Evolutionary conservation across 2,888 invertebrate genomes (phyloP), one percentile per base, ranked within the genome.

Genomic region (Melieria picta): DNA sequence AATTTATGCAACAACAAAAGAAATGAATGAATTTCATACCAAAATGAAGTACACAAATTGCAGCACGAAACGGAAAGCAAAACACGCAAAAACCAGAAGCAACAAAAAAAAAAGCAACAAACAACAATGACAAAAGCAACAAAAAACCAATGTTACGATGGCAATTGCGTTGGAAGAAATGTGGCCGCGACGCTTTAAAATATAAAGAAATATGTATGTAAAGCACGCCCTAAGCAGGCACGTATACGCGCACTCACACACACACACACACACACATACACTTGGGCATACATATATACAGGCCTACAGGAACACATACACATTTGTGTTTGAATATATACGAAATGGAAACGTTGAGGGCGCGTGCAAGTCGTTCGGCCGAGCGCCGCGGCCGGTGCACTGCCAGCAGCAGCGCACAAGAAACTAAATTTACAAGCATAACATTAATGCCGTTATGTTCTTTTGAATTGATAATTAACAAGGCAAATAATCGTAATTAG

Each of bases 401-500:
- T 10, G 1, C n/a, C 13, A 43, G 4, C 6, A n/a, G 16, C 52
- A 13, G 4, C 9, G 43, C 7, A 46, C 52, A 69, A 45, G 66
- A 76, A 83, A 80, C 80, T 77, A 82, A 80, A 81, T 83, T 83
- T 81, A 81, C 82, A 81, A 74, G 77, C 70, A 77, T 76, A 77
- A 78, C 76, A 79, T 80, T 78, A 80, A 82, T 80, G 79, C 76
- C 77, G 77, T 76, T 75, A 81, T 82, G 80, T 61, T 55, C 50
- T 71, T 60, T 78, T 80, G 83, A 81, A 81, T 82, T 81, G 82
- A 81, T 81, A 83, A 82, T 83, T 82, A 83, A 80, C 82, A 81
- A 78, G 80, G 80, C 77, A 79, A 82, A 83, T 81, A 80, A 78
- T 77, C 77, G 78, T 82, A 79, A 82, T 81, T 82, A 81, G 79